phyloP scores from a whole-genome alignment of 2,113 vertebrate species.

The Cisticola juncidis region DNA sequence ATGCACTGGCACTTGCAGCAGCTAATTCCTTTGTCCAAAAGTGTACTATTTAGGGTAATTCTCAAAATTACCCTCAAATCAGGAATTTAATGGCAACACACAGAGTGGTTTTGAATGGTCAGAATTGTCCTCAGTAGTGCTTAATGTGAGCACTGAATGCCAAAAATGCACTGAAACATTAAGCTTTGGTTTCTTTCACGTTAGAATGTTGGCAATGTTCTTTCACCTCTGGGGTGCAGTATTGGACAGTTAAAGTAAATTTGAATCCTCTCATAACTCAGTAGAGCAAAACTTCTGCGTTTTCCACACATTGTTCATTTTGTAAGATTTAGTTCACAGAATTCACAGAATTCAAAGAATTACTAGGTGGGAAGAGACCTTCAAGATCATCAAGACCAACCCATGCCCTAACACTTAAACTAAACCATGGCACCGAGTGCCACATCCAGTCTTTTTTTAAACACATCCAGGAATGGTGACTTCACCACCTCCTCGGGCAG shows the following conservation, averaged over 20 bases:
- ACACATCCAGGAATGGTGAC: too few species aligned
- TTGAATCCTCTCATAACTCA: not conserved
- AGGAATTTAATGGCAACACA: not conserved
- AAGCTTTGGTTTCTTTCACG: not conserved
- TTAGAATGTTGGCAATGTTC: not conserved
- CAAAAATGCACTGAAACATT: not conserved
- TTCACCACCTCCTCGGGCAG: too few species aligned
- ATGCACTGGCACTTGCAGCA: not conserved
- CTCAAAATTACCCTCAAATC: not conserved
- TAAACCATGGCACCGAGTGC: too few species aligned
- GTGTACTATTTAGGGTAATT: not conserved
- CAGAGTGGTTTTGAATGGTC: not conserved
- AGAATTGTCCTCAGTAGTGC: not conserved
- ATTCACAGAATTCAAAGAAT: too few species aligned
- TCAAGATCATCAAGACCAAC: too few species aligned
- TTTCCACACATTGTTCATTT: not conserved
- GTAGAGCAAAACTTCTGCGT: accelerated
- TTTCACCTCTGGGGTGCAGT: constrained; percentile 14
- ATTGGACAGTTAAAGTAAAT: constrained; percentile 1
- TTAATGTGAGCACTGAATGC: not conserved
- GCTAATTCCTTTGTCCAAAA: not conserved
- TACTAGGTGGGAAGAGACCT: too few species aligned
- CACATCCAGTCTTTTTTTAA: too few species aligned
- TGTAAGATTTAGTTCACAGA: not conserved
- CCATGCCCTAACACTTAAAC: too few species aligned